phyloP scores from a whole-genome alignment of 2,797 vertebrate species.

The Argya squamiceps region DNA sequence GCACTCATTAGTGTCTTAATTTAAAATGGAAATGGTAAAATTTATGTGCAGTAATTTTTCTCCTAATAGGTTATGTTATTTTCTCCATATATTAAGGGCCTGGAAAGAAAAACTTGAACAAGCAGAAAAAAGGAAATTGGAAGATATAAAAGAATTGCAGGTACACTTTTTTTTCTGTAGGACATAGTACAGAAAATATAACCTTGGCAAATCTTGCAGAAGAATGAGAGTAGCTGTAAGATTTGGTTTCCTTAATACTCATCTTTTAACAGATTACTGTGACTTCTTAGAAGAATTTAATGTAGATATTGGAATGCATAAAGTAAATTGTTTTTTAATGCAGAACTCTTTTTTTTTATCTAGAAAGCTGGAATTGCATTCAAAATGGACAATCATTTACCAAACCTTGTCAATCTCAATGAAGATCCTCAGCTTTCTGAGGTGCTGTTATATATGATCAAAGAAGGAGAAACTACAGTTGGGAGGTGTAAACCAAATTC shows the following conservation, averaged over 20 bases:
- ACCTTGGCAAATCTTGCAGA: neutral
- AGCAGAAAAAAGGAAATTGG: slow-evolving; percentile 90
- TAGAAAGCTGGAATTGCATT: slow-evolving; percentile 93
- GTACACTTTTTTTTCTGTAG: slow-evolving; percentile 56
- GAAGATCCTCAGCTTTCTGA: slow-evolving; percentile 98
- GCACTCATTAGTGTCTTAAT: neutral
- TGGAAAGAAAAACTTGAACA: slow-evolving; percentile 93
- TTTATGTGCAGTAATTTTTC: neutral
- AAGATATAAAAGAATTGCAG: slow-evolving; percentile 91
- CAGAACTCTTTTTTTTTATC: neutral
- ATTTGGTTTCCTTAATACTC: neutral
- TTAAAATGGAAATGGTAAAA: neutral
- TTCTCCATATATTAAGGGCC: slow-evolving; percentile 72
- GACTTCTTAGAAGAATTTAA: neutral
- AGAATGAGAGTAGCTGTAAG: neutral
- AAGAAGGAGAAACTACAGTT: slow-evolving; percentile 90
- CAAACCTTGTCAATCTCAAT: slow-evolving; percentile 95
- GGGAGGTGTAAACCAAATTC: slow-evolving; percentile 84
- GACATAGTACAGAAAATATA: neutral
- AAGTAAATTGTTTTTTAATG: neutral
- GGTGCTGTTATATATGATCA: slow-evolving; percentile 95
- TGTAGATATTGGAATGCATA: neutral
- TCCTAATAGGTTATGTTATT: neutral
- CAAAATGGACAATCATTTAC: slow-evolving; percentile 91
- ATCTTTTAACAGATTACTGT: neutral